Evolutionary conservation across 2,888 invertebrate genomes (phyloP).

Genomic region (Leucania comma): DNA sequence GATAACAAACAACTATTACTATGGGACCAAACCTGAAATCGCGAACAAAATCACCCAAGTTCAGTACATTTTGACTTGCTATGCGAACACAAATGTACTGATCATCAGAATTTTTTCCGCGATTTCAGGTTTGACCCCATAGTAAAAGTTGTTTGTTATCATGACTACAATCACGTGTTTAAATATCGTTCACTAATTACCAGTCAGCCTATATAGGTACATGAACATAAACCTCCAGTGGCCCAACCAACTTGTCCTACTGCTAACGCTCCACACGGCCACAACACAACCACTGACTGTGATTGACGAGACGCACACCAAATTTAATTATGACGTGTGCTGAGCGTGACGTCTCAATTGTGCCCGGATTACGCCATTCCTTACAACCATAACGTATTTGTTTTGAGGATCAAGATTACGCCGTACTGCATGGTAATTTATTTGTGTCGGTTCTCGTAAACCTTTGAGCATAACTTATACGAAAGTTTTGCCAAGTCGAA

Average conservation of each 20-base stretch:
- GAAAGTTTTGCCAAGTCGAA: not conserved
- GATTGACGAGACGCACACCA: conserved; percentile 72
- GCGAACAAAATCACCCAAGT: too few species aligned
- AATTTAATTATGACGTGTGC: conserved; percentile 79
- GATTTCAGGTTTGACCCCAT: too few species aligned
- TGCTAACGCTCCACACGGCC: conserved; percentile 21
- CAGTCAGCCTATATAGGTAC: not conserved
- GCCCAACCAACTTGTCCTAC: conserved; percentile 26
- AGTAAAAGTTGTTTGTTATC: too few species aligned
- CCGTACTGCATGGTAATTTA: conserved; percentile 43
- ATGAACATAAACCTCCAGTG: not conserved
- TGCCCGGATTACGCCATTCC: conserved; percentile 64
- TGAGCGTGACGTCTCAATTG: conserved; percentile 70
- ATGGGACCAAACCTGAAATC: too few species aligned
- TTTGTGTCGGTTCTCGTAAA: conserved; percentile 28
- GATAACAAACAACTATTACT: too few species aligned
- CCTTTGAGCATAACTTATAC: not conserved
- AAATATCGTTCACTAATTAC: too few species aligned
- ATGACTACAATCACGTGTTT: too few species aligned
- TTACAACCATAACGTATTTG: conserved; percentile 53
- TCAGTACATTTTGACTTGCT: too few species aligned
- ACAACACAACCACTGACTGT: conserved; percentile 65
- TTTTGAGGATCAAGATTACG: conserved; percentile 38
- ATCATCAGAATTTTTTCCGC: too few species aligned
- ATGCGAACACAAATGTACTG: too few species aligned